Conservation (phyloP, 2,888 invertebrate genomes). For the Rhyacophila evoluta region DNA sequence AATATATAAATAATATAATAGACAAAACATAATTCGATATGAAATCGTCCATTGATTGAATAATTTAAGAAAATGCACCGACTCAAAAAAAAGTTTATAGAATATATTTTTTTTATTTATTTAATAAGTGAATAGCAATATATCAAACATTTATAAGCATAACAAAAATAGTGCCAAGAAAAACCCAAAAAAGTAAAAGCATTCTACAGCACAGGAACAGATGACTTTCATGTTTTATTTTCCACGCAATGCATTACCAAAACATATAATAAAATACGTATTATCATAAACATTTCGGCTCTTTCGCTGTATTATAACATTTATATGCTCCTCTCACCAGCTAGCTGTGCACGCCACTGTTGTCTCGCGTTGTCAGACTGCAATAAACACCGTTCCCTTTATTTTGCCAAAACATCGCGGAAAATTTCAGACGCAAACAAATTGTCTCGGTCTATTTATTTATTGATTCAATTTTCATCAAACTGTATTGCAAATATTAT, state of each 20-base stretch:
- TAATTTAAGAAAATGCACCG: too few relatives aligned
- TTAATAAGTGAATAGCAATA: background rate
- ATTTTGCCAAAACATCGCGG: slow-evolving; percentile 19
- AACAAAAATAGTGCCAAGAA: background rate
- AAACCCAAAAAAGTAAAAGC: background rate
- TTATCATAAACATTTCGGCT: slow-evolving; percentile 20
- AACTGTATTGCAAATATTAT: too few relatives aligned
- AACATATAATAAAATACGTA: slow-evolving; percentile 17
- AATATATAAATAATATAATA: too few relatives aligned
- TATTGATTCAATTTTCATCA: too few relatives aligned
- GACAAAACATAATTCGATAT: too few relatives aligned
- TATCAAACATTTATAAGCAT: background rate
- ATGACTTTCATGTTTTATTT: slow-evolving; percentile 18
- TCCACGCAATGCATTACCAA: slow-evolving; percentile 19
- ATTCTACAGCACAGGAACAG: background rate
- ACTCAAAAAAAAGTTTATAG: too few relatives aligned
- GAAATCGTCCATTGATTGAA: too few relatives aligned
- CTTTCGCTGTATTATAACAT: background rate
- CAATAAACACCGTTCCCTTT: slow-evolving; percentile 9
- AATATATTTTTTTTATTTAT: background rate
- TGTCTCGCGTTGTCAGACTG: slow-evolving; percentile 9
- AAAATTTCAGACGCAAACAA: background rate
- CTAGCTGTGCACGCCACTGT: background rate
- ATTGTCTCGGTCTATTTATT: background rate
- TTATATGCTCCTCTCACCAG: background rate